A percentile compares a stretch with the other conserved stretches of the same genome.
These are phyloP conservation scores for Spatula clypeata DNA, from an alignment of 2,797 vertebrate genomes.

Conservation along the genomic window DNA sequence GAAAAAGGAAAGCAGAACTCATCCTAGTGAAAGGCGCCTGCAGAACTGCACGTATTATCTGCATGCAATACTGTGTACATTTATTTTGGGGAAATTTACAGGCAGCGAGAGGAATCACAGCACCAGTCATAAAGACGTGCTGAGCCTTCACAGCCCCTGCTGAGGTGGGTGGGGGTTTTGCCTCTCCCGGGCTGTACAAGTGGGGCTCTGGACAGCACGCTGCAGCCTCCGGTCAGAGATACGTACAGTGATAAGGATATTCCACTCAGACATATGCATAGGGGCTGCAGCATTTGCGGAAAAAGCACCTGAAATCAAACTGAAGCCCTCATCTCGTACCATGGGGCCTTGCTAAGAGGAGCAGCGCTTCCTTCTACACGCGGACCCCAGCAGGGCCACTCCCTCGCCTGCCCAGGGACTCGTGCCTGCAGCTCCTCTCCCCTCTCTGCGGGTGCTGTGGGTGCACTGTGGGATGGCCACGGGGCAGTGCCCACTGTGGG, in stretches of 20 bases:
- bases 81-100: constrained; percentile 33
- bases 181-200: background rate
- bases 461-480: accelerated
- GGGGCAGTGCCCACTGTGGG: accelerated
- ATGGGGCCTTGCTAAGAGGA: background rate
- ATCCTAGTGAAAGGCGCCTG: background rate
- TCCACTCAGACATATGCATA: background rate
- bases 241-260: accelerated
- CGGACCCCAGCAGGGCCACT: background rate
- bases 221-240: background rate
- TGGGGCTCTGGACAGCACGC: background rate
- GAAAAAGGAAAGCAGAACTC: background rate
- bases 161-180: background rate
- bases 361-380: accelerated
- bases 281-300: background rate
- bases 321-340: background rate
- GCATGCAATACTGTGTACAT: background rate
- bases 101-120: background rate
- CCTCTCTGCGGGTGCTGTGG: accelerated
- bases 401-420: background rate
- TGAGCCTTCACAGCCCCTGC: background rate
- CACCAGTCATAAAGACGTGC: background rate
- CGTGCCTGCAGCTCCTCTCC: background rate
- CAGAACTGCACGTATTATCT: background rate
- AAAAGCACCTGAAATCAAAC: background rate